Evolutionary conservation across 2,113 vertebrate species (phyloP).

Genomic region (Eira barbara): DNA sequence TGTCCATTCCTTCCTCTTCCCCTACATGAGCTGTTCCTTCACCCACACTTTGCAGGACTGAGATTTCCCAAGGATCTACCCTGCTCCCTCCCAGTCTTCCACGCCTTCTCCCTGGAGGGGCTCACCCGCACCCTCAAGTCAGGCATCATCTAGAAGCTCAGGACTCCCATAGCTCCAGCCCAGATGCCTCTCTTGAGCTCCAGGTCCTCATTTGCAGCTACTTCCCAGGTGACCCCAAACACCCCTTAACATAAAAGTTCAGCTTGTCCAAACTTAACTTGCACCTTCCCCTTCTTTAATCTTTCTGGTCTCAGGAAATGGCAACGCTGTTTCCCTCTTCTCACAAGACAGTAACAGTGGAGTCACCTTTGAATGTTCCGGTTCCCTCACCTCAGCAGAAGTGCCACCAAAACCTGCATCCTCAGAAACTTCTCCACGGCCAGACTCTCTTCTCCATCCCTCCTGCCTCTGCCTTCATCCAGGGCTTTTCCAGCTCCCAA

Average conservation of each 20-base stretch:
- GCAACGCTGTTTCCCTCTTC: neutral
- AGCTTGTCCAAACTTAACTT: neutral
- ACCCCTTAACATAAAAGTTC: neutral
- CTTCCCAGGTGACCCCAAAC: neutral
- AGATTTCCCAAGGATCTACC: neutral
- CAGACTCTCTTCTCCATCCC: neutral
- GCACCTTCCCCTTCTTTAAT: neutral
- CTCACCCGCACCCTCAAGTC: neutral
- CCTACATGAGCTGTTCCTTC: neutral
- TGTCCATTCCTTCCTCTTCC: neutral
- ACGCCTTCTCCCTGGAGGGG: neutral
- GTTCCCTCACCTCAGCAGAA: neutral
- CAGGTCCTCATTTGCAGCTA: neutral
- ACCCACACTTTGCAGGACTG: neutral
- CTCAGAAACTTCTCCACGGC: neutral
- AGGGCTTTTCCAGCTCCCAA: neutral
- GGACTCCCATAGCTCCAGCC: neutral
- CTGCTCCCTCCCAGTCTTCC: neutral
- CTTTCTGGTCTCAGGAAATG: neutral
- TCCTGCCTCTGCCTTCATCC: neutral
- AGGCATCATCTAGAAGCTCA: neutral
- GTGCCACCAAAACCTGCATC: neutral
- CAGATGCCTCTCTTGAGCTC: neutral
- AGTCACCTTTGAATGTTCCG: neutral
- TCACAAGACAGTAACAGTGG: neutral